Base-by-base conservation (phyloP, 2,888 invertebrate genomes). In the Eurytoma californica region DNA sequence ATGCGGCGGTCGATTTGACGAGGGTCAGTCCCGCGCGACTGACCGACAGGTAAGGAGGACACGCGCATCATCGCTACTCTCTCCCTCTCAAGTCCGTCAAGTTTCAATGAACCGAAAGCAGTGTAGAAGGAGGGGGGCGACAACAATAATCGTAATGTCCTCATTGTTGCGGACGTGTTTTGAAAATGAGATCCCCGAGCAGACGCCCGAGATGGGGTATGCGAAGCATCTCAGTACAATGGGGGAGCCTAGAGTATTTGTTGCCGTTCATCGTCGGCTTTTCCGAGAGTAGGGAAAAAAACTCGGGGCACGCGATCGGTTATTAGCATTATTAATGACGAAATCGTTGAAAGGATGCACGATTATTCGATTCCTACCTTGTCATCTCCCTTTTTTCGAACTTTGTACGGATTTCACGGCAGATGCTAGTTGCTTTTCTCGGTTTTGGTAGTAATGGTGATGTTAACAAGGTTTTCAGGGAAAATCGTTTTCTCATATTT, bases 121-220 rank as follows among this genome's bases (percentile, higher is more conserved):
- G 20, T 3, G 4, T 49, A 47, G 53, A 69, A n/a, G 77, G 79
- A 81, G 70, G 83, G 72, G 77, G 83, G 80, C 83, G 82, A 82
- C 84, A 83, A 85, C 85, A 86, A 88, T 88, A 85, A 87, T 87
- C 86, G 88, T 89, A 88, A 89, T 88, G 86, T 87, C 83, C 84
- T 87, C 85, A 88, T 90, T 90, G 90, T 90, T 90, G 89, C 84
- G 88, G 89, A 88, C 87, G 87, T 90, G 90, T 90, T 90, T 90
- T 89, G 83, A 86, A 88, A 89, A 89, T 89, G 87, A 86, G 87
- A 79, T 69, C 74, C 55, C 51, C 18, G 18, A 55, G 63, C 39
- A 66, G 18, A 14, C 9, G 55, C 18, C 18, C 3, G 2, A 39
- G 39, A 9, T 39, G 39, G 39, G 39, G 7, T 39, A 39, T 7